Evolutionary conservation across 2,113 vertebrate genomes (phyloP), one percentile per base, ranked within the genome.

Genomic region (Odontophorus gujanensis): DNA sequence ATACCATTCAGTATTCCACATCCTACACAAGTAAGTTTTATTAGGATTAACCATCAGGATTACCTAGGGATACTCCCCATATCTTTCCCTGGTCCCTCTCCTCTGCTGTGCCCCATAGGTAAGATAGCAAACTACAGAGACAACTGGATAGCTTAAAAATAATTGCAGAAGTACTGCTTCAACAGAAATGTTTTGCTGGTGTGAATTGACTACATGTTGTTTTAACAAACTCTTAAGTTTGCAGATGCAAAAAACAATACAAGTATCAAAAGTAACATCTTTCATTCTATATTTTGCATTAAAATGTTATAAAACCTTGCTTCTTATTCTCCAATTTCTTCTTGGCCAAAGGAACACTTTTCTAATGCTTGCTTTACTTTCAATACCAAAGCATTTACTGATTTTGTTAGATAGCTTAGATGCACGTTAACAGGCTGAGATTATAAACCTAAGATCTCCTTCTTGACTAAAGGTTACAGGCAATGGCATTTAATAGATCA

Each of bases 211-310:
- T 81, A 12, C 10, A 32, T 26, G 34, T 4, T 78, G n/a, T 43
- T 94, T 67, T 47, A 86, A 76, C 61, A 65, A 57, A 82, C 47
- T 38, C 15, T 10, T 10, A 26, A 67, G 10, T 68, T 45, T 34
- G 16, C 28, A 43, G 89, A 42, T 91, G 85, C 72, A 91, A 58
- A 87, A 87, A 85, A 65, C n/a, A 91, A 77, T 24, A 73, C 71
- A 62, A 26, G 14, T 42, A 90, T 61, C 78, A 92, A 84, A 92
- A 74, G 84, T 28, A 88, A 38, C 2, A 42, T 38, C 4, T 24
- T 69, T 68, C 14, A 28, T 58, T 75, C 26, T 34, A 10, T 30
- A 84, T 66, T 74, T 77, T 63, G 36, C 69, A 42, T 38, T 61
- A 53, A 62, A 89, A 69, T 16, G 25, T 32, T 81, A 81, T 6